Evolutionary conservation across 2,888 invertebrate genomes (phyloP).

Genomic region (Mythimna ferrago): DNA sequence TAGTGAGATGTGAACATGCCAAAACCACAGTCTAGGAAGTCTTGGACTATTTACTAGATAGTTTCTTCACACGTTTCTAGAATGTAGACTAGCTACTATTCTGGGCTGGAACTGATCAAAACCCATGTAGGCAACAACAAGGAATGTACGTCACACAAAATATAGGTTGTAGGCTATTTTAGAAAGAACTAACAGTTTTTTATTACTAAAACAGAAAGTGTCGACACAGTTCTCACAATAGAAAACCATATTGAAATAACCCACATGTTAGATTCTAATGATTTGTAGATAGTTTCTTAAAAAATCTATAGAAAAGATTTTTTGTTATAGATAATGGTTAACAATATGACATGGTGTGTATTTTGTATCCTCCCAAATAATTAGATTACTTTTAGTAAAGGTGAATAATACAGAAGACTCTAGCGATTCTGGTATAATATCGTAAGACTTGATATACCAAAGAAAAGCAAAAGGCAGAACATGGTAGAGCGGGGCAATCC

Average conservation of each 20-base stretch:
- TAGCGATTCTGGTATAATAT: background rate
- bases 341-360: background rate
- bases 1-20: too few species aligned
- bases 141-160: conserved; percentile 27
- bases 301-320: background rate
- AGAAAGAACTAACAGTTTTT: background rate
- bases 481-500: background rate
- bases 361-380: background rate
- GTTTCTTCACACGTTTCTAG: conserved; percentile 7
- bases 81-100: background rate
- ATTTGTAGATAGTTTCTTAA: background rate
- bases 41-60: conserved; percentile 10
- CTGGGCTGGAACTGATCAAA: conserved; percentile 1
- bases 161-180: conserved; percentile 23
- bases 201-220: background rate
- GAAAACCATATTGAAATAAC: conserved; percentile 12
- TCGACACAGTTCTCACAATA: conserved; percentile 8
- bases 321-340: background rate
- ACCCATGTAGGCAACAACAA: conserved; percentile 10
- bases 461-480: background rate
- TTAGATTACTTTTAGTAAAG: too few species aligned
- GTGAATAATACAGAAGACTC: background rate
- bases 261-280: background rate
- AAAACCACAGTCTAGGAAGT: background rate
- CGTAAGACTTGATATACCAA: background rate